Percentiles rank a stretch among this genome's conserved stretches.
phyloP scores from a whole-genome alignment of 2,797 vertebrate species.

The Hypotaenidia philippensis region DNA sequence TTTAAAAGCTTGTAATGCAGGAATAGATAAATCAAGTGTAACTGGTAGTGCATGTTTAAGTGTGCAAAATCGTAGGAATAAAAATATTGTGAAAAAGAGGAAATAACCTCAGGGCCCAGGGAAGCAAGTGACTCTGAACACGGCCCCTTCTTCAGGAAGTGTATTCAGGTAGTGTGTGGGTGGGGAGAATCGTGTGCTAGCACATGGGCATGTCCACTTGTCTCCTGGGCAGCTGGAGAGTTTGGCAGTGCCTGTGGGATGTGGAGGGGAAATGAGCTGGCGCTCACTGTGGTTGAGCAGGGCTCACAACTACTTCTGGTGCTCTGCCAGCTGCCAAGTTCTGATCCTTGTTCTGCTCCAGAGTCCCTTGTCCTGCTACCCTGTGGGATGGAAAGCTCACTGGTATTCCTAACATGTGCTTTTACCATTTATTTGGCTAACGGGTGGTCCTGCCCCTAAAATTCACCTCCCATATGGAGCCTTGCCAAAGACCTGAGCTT shows the following conservation, averaged over 20 bases:
- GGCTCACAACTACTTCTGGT: neutral
- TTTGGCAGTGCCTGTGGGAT: neutral
- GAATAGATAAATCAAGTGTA: neutral
- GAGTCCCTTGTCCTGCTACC: neutral
- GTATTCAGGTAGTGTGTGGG: too few species aligned
- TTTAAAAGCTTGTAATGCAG: neutral
- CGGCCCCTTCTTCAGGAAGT: neutral
- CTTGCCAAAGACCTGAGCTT: neutral
- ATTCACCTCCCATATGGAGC: neutral
- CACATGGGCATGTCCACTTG: accelerated
- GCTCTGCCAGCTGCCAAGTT: neutral
- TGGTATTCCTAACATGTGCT: neutral
- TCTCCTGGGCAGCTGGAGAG: neutral
- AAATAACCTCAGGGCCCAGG: neutral
- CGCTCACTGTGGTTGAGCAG: neutral
- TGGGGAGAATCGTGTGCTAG: neutral
- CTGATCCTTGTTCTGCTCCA: neutral
- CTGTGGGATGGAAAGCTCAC: neutral
- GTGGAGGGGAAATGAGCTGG: neutral
- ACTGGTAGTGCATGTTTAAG: neutral
- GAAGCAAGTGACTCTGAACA: neutral
- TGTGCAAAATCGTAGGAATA: neutral
- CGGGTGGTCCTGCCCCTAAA: neutral
- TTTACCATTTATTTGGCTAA: neutral
- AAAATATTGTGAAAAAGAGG: neutral